These are phyloP conservation scores for Sylvicola cinctus DNA, from an alignment of 2,888 invertebrate species.

Conservation along the genomic window DNA sequence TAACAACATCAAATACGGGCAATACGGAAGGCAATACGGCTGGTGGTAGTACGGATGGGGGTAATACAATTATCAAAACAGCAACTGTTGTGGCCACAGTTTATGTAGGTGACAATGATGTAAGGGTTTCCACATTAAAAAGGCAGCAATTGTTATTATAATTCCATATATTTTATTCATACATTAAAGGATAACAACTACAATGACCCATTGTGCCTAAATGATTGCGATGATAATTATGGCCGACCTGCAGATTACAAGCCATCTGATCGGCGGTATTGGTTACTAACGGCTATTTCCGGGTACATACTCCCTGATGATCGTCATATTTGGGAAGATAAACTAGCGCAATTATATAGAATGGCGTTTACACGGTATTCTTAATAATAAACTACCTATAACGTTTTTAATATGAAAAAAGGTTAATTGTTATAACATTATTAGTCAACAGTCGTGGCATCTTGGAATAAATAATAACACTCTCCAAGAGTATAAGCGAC, in stretches of 20 bases:
- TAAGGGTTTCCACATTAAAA: too few relatives aligned
- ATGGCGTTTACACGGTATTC: constrained; percentile 59
- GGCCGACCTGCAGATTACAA: constrained; percentile 16
- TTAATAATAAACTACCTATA: too few relatives aligned
- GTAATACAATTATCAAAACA: constrained; percentile 30
- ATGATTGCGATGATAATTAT: constrained; percentile 13
- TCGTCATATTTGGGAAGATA: constrained; percentile 46
- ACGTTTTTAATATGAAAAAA: too few relatives aligned
- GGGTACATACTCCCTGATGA: constrained; percentile 29
- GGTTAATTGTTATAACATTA: too few relatives aligned
- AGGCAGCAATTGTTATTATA: too few relatives aligned
- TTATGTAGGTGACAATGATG: constrained; percentile 34
- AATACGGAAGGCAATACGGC: constrained; percentile 23
- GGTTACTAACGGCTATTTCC: constrained; percentile 58
- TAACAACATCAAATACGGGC: constrained; percentile 29
- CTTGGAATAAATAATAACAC: constrained; percentile 42
- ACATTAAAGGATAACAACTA: too few relatives aligned
- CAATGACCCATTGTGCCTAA: constrained; percentile 15
- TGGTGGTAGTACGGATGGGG: constrained; percentile 11
- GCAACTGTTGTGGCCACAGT: constrained; percentile 52
- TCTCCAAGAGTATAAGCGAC: background rate
- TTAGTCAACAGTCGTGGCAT: constrained; percentile 61
- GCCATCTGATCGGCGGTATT: constrained; percentile 46
- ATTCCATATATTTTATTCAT: constrained; percentile 6
- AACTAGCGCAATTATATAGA: constrained; percentile 55